Percentiles rank a stretch among this genome's conserved stretches.
Evolutionary conservation across 2,797 vertebrate genomes (phyloP).

Genomic region (Kryptopterus vitreolus): DNA sequence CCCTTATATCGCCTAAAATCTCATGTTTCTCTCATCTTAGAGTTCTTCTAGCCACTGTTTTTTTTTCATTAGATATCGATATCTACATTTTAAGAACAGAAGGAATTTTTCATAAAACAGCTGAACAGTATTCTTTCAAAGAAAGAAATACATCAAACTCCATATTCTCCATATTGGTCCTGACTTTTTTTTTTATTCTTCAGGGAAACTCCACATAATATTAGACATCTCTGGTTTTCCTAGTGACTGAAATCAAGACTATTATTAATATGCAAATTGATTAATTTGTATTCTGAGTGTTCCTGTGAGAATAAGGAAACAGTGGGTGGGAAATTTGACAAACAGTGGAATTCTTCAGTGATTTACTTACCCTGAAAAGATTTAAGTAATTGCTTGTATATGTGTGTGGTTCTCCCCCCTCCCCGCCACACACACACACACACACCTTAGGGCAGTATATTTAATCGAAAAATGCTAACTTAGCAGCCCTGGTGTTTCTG

Average conservation of each 20-base stretch:
- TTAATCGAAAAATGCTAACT: constrained; percentile 11
- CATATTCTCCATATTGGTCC: neutral
- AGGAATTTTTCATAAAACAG: too few species aligned
- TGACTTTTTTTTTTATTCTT: neutral
- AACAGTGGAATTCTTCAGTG: constrained; percentile 21
- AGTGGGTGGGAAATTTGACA: constrained; percentile 11
- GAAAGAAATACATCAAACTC: neutral
- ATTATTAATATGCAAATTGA: constrained; percentile 35
- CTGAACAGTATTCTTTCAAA: neutral
- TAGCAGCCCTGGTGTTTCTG: neutral
- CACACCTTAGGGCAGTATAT: constrained; percentile 5
- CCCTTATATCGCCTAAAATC: neutral
- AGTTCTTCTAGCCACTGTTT: neutral
- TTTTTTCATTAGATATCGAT: neutral
- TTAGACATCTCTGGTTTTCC: constrained; percentile 18
- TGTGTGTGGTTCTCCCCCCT: neutral
- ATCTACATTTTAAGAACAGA: neutral
- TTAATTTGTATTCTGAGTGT: constrained; percentile 28
- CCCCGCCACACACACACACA: too few species aligned
- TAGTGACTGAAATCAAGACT: constrained; percentile 11
- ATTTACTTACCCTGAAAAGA: constrained; percentile 24
- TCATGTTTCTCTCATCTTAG: neutral
- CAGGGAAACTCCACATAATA: constrained; percentile 15
- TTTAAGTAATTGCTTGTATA: constrained; percentile 21
- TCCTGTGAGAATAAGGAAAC: constrained; percentile 24